These are phyloP conservation scores for Ianthella basta DNA, from an alignment of 37 sponge, comb jelly and placozoan species.

Conservation along the genomic window DNA sequence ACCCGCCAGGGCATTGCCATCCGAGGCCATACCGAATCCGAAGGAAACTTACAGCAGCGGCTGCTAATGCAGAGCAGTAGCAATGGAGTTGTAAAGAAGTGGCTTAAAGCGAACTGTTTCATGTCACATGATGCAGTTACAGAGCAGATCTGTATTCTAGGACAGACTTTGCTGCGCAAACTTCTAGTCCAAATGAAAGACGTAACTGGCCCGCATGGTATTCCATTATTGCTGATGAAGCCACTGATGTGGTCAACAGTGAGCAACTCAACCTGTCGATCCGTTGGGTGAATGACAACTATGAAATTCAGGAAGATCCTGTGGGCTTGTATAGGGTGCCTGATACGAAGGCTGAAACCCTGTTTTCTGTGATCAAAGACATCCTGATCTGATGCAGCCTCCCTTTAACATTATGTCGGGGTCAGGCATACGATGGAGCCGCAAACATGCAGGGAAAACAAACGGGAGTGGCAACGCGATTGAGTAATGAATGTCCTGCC, in stretches of 20 bases:
- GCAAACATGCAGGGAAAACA: conserved; percentile 50
- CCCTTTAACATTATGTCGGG: conserved; percentile 49
- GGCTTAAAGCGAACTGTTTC: conserved; percentile 38
- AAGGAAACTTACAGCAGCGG: conserved; percentile 57
- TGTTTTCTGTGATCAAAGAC: conserved; percentile 47
- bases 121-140: conserved; percentile 51
- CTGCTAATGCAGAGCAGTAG: conserved; percentile 33
- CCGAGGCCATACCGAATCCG: conserved; percentile 53
- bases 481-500: conserved; percentile 43
- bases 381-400: conserved; percentile 54
- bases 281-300: conserved; percentile 54
- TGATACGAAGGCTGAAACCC: conserved; percentile 49
- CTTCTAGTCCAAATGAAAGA: conserved; percentile 38
- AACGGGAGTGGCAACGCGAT: conserved; percentile 54
- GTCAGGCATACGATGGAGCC: no score
- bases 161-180: conserved; percentile 42
- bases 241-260: conserved; percentile 59
- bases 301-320: conserved; percentile 57
- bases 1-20: conserved; percentile 57
- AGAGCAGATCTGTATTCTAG: conserved; percentile 48
- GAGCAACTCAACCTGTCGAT: conserved; percentile 57
- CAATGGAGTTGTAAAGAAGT: conserved; percentile 39
- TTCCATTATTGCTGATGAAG: conserved; percentile 59
- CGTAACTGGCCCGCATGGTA: conserved; percentile 56
- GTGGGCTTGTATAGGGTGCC: conserved; percentile 55